phyloP scores from a whole-genome alignment of 2,888 invertebrate genomes.

The Catocala nupta region DNA sequence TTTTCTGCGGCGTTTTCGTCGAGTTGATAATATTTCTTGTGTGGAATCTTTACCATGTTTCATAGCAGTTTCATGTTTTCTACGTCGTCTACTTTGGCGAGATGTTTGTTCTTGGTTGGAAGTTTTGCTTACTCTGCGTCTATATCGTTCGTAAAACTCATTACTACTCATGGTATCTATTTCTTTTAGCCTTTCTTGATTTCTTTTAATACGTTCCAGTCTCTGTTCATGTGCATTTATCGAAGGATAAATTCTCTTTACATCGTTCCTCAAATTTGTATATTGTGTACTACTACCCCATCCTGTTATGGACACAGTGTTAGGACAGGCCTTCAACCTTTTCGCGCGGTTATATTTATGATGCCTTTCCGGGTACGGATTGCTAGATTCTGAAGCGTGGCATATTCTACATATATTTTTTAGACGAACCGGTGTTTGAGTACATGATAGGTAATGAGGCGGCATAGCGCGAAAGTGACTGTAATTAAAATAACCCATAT shows the following conservation, averaged over 20 bases:
- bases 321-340: slow-evolving; percentile 24
- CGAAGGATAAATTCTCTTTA: slow-evolving; percentile 1
- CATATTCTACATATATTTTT: slow-evolving; percentile 19
- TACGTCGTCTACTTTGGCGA: slow-evolving; percentile 1
- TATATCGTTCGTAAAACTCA: slow-evolving; percentile 36
- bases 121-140: slow-evolving; percentile 22
- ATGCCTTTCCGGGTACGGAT: slow-evolving; percentile 22
- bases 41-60: slow-evolving; percentile 4
- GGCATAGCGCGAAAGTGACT: slow-evolving; percentile 20
- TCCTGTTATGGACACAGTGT: slow-evolving; percentile 25
- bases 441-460: slow-evolving; percentile 12
- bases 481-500: slow-evolving; percentile 15
- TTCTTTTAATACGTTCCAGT: slow-evolving; percentile 26
- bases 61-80: background rate
- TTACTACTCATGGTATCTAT: slow-evolving; percentile 39
- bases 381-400: slow-evolving; percentile 7
- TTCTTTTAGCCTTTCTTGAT: slow-evolving; percentile 26
- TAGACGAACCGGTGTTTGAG: slow-evolving; percentile 19
- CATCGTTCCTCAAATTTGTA: slow-evolving; percentile 7
- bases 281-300: slow-evolving; percentile 7
- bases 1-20: slow-evolving; percentile 6
- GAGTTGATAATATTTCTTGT: background rate
- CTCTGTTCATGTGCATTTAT: slow-evolving; percentile 9
- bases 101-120: background rate
- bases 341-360: slow-evolving; percentile 9